Evolutionary conservation across 92 coral and sea anemone species (phyloP).

Genomic region (Phenganax stokvisi): DNA sequence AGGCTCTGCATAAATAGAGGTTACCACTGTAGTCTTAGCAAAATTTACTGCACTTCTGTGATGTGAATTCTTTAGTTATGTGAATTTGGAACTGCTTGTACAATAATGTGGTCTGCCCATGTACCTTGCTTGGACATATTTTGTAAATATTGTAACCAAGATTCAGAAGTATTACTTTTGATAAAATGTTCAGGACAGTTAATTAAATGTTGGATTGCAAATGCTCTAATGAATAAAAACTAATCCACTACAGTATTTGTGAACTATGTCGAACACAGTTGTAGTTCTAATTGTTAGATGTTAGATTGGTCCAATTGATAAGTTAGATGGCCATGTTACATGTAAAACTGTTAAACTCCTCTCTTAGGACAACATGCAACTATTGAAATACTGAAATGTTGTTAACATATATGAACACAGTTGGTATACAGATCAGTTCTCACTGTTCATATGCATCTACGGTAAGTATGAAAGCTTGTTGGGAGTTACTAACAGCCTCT

Average conservation of each 20-base stretch:
- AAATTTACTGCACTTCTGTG: neutral
- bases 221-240: neutral
- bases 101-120: neutral
- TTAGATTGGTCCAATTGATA: too few relatives aligned
- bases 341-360: too few relatives aligned
- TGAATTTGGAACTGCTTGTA: neutral
- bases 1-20: neutral
- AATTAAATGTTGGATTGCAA: conserved; percentile 25
- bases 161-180: conserved; percentile 18
- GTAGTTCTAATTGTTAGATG: too few relatives aligned
- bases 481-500: neutral
- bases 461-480: conserved; percentile 11
- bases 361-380: too few relatives aligned
- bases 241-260: too few relatives aligned
- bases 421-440: neutral
- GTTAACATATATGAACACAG: neutral
- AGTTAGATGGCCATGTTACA: too few relatives aligned
- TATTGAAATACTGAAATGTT: too few relatives aligned
- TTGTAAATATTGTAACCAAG: neutral
- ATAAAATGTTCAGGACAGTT: conserved; percentile 18
- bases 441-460: neutral
- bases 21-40: neutral
- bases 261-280: too few relatives aligned
- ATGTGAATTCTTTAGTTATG: neutral
- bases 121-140: conserved; percentile 8